Conservation (phyloP, 2,113 vertebrate species). For the Erinaceus europaeus region DNA sequence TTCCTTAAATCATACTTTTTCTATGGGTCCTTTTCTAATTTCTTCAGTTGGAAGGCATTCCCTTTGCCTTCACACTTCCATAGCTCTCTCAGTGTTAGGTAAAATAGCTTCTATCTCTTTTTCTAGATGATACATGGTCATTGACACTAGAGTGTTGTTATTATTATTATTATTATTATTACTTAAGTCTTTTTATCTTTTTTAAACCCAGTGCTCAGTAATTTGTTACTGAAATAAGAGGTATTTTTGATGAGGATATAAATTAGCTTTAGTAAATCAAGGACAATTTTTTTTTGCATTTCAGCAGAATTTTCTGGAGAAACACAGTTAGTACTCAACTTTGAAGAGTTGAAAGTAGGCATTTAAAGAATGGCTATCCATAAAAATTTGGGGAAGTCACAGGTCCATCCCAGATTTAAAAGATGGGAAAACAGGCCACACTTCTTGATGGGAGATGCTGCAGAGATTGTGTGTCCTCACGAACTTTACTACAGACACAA, state of each 20-base stretch:
- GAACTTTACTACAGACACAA: not conserved
- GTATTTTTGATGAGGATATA: not conserved
- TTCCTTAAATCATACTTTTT: not conserved
- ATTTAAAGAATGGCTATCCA: too few species aligned
- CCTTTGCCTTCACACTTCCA: not conserved
- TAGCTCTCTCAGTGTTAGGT: too few species aligned
- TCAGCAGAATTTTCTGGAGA: not conserved
- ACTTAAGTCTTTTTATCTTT: not conserved
- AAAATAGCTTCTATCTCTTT: too few species aligned
- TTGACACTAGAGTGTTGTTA: not conserved
- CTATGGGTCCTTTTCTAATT: not conserved
- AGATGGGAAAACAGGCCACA: not conserved
- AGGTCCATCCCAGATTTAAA: not conserved
- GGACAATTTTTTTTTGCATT: not conserved
- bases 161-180: not conserved
- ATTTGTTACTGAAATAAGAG: not conserved
- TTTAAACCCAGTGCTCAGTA: not conserved
- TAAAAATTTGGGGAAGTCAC: not conserved
- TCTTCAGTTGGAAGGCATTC: not conserved
- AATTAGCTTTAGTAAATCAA: not conserved
- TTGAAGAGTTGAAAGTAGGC: not conserved
- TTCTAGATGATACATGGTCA: too few species aligned
- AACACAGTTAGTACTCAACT: not conserved
- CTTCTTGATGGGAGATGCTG: not conserved
- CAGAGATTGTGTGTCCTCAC: not conserved